Evolutionary conservation across 2,113 vertebrate genomes (phyloP).

Genomic region (cattle (Bos taurus)): DNA sequence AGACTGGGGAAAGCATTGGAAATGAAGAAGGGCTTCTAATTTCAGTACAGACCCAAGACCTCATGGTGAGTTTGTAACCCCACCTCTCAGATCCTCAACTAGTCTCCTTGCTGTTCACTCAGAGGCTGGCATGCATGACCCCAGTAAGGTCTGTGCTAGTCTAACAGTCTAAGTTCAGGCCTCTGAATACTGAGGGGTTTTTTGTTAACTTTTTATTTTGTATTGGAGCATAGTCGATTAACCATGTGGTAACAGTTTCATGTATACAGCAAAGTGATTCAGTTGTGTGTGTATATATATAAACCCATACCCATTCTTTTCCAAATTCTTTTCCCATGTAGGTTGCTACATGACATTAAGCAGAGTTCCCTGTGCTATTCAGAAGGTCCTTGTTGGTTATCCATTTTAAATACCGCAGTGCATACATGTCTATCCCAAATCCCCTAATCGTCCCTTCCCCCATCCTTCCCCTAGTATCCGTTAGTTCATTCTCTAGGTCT

Average conservation of each 20-base stretch:
- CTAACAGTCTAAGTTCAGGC: background rate
- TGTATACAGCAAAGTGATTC: background rate
- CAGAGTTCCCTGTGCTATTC: background rate
- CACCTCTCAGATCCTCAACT: background rate
- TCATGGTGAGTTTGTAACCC: background rate
- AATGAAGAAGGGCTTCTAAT: background rate
- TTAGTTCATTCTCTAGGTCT: background rate
- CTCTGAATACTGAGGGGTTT: background rate
- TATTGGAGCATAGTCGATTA: background rate
- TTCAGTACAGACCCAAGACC: background rate
- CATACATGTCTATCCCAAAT: background rate
- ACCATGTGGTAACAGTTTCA: background rate
- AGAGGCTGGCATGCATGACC: background rate
- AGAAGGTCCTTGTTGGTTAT: background rate
- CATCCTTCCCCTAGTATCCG: background rate
- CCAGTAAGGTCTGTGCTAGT: background rate
- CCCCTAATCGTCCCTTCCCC: background rate
- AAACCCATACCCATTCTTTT: background rate
- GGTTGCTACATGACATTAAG: background rate
- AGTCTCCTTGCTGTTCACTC: background rate
- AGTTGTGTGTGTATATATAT: background rate
- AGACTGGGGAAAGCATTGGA: background rate
- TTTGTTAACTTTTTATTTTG: background rate
- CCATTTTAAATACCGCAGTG: background rate
- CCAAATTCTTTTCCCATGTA: background rate